A percentile compares a stretch with the other conserved stretches of the same genome.
These are phyloP conservation scores for Nipponacmea schrenckii DNA, from an alignment of 2,888 invertebrate species.

Conservation along the genomic window DNA sequence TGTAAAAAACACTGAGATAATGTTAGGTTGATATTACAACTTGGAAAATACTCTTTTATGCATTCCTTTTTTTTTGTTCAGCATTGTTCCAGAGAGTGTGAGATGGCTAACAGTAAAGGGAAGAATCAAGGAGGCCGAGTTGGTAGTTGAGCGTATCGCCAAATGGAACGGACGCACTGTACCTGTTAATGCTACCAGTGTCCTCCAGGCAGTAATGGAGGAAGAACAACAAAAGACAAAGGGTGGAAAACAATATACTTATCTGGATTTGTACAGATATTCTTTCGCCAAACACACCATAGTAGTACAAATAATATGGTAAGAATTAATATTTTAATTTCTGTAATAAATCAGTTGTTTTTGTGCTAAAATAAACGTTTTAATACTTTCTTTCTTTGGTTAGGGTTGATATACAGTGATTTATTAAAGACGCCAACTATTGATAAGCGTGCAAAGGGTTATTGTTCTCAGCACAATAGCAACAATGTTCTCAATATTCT, in stretches of 20 bases:
- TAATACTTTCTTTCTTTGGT: no score
- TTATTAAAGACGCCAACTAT: no score
- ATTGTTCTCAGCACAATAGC: no score
- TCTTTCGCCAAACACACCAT: not conserved
- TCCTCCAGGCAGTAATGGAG: constrained; percentile 4
- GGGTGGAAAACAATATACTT: not conserved
- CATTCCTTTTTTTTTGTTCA: not conserved
- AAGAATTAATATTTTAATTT: not conserved
- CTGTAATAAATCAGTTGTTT: no score
- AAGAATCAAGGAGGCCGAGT: constrained; percentile 12
- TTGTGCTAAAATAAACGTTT: no score
- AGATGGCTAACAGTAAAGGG: constrained; percentile 17
- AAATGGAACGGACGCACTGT: constrained; percentile 13
- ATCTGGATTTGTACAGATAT: not conserved
- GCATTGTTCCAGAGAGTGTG: constrained; percentile 15
- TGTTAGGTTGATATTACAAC: no score
- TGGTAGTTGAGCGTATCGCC: constrained; percentile 14
- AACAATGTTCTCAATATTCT: no score
- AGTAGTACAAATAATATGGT: not conserved
- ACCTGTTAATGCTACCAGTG: not conserved
- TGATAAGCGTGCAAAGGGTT: no score
- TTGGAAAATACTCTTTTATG: no score
- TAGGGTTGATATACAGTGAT: no score
- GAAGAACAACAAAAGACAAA: constrained; percentile 10
- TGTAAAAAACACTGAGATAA: no score